A percentile compares a stretch with the other conserved stretches of the same genome.
Evolutionary conservation across 2,888 invertebrate genomes (phyloP).

Genomic region (Pasiphila rectangulata): DNA sequence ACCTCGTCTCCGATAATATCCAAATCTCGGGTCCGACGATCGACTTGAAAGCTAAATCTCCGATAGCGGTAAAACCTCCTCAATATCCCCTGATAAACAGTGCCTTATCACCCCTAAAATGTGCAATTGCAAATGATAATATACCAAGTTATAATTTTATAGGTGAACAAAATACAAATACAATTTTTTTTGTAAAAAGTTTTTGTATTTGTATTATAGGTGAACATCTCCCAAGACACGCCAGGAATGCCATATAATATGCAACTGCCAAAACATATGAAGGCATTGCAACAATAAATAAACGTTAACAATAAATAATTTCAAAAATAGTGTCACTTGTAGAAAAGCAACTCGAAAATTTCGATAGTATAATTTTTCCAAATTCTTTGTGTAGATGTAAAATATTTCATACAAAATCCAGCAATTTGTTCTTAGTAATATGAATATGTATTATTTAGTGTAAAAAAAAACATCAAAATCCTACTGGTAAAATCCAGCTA

Average conservation of each 20-base stretch:
- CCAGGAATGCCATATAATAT: slow-evolving; percentile 37
- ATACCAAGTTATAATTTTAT: slow-evolving; percentile 46
- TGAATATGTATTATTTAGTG: not conserved
- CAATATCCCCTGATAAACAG: too few species aligned
- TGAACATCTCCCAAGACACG: slow-evolving; percentile 49
- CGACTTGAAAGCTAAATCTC: too few species aligned
- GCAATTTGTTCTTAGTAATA: slow-evolving; percentile 13
- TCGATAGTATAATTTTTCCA: slow-evolving; percentile 14
- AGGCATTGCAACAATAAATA: slow-evolving; percentile 51
- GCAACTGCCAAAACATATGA: slow-evolving; percentile 74
- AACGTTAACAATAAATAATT: slow-evolving; percentile 28
- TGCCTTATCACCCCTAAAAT: slow-evolving; percentile 21
- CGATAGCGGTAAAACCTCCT: too few species aligned
- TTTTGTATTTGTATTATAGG: slow-evolving; percentile 74
- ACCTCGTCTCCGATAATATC: too few species aligned
- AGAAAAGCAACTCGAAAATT: slow-evolving; percentile 20
- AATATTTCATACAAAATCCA: slow-evolving; percentile 10
- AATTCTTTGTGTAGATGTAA: slow-evolving; percentile 11
- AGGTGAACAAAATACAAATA: too few species aligned
- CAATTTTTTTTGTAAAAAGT: too few species aligned
- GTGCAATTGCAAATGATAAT: slow-evolving; percentile 17
- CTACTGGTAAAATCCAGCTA: slow-evolving; percentile 18
- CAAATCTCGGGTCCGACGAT: too few species aligned
- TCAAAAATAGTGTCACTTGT: slow-evolving; percentile 22
- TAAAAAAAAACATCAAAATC: slow-evolving; percentile 11